Percentiles rank a stretch among this genome's conserved stretches.
These are phyloP conservation scores for Dione juno DNA, from an alignment of 2,888 invertebrate genomes.

Conservation along the genomic window DNA sequence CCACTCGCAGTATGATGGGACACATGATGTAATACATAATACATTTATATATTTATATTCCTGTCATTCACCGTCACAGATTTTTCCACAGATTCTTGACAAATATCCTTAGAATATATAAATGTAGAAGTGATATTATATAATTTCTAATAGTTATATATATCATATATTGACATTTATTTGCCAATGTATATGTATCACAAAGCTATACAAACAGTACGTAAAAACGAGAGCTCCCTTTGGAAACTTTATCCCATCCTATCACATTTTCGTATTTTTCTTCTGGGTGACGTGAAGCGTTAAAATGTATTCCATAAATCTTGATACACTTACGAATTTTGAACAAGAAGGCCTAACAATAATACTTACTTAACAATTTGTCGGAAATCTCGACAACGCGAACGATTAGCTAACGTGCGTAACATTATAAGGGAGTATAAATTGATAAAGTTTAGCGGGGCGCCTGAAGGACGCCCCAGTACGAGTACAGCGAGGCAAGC, in stretches of 20 bases:
- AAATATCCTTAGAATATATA: no score
- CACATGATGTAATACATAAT: no score
- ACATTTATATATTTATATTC: no score
- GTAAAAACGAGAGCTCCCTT: slow-evolving; percentile 56
- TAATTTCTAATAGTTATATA: not conserved
- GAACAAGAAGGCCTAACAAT: slow-evolving; percentile 65
- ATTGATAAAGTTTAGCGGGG: slow-evolving; percentile 71
- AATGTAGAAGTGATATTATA: not conserved
- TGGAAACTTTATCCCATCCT: slow-evolving; percentile 58
- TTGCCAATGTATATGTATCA: slow-evolving; percentile 24
- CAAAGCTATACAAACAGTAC: slow-evolving; percentile 64
- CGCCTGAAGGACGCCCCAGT: no score
- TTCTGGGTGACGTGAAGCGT: slow-evolving; percentile 61
- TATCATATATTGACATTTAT: slow-evolving; percentile 3
- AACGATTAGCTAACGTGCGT: slow-evolving; percentile 64
- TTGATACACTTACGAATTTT: slow-evolving; percentile 69
- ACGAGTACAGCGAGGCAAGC: slow-evolving; percentile 49
- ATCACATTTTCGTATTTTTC: slow-evolving; percentile 75
- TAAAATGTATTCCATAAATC: slow-evolving; percentile 77
- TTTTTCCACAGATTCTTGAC: no score
- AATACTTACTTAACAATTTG: slow-evolving; percentile 63
- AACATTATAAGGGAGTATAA: slow-evolving; percentile 45
- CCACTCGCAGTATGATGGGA: no score
- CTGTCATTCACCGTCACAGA: no score
- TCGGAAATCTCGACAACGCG: slow-evolving; percentile 58